Evolutionary conservation across 2,888 invertebrate species (phyloP).

Genomic region (Trileptium ribeirensis): DNA sequence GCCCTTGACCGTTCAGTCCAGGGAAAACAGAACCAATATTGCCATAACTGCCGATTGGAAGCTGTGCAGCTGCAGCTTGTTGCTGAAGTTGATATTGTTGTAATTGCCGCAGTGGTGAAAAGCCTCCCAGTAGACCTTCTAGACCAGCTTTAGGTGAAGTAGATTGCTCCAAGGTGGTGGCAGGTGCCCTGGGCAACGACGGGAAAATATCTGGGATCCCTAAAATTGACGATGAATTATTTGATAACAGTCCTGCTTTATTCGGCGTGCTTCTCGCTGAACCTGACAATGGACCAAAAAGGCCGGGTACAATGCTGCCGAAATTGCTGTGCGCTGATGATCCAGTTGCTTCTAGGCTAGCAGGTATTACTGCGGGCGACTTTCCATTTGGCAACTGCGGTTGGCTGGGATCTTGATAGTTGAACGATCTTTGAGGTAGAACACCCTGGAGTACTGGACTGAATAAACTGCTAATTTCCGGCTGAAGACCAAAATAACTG

Average conservation of each 20-base stretch:
- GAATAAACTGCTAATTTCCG: neutral
- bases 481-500: constrained; percentile 5
- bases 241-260: neutral
- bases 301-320: neutral
- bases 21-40: neutral
- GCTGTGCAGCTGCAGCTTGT: neutral
- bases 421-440: constrained; percentile 45
- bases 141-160: no score
- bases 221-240: constrained; percentile 42
- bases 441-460: constrained; percentile 14
- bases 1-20: neutral
- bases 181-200: constrained; percentile 45
- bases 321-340: neutral
- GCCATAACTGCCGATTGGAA: neutral
- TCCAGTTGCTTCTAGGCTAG: neutral
- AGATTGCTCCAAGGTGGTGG: neutral
- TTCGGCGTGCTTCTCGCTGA: neutral
- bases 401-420: constrained; percentile 42
- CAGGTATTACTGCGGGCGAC: neutral
- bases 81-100: neutral
- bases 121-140: neutral
- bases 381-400: neutral
- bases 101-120: neutral
- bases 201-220: constrained; percentile 49
- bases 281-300: neutral